Base-by-base conservation (phyloP, 92 coral and sea anemone species). In the Zoanthus sociatus region DNA sequence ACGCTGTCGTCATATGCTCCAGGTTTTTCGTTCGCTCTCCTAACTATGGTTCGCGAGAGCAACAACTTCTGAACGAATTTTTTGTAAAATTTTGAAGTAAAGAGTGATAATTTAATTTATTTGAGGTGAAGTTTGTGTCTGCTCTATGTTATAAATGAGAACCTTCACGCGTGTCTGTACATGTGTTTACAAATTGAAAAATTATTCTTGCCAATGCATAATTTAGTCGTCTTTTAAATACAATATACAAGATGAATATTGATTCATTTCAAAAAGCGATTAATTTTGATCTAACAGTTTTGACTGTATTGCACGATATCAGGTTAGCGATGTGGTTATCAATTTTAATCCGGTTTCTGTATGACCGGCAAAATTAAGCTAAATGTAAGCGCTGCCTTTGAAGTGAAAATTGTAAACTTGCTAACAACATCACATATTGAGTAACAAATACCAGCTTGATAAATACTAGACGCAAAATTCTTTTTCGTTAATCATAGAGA, bases 151-250 rank as follows among this genome's bases (percentile, higher is more conserved):
- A 31, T 33, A 33, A 71, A 63, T 47, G 21, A 46, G 50, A 76
- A 77, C 10, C 12, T 86, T 86, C 20, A 63, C 60, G 79, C 83
- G 70, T 64, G 74, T 46, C 16, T 15, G 84, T n/a, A n/a, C n/a
- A n/a, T n/a, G n/a, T 86, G 82, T 78, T 64, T 75, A 86, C 82
- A 70, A 79, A 79, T 33, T 33, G 72, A 87, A 55, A 87, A 54
- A n/a, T 45, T 21, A 44, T 13, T 10, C 30, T 73, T n/a, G 64
- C 84, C 45, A 63, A 63, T 3, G 17, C 33, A 53, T 54, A 45
- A 73, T 42, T 12, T 26, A 33, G 37, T 67, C 61, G 45, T 47
- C 74, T 30, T 60, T 37, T 37, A 37, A 10, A 46, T 7, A 46
- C 48, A 56, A 68, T 30, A 32, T 66, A 47, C 44, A 67, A 67